Conservation (phyloP, 2,113 vertebrate species). For the Talpa occidentalis region DNA sequence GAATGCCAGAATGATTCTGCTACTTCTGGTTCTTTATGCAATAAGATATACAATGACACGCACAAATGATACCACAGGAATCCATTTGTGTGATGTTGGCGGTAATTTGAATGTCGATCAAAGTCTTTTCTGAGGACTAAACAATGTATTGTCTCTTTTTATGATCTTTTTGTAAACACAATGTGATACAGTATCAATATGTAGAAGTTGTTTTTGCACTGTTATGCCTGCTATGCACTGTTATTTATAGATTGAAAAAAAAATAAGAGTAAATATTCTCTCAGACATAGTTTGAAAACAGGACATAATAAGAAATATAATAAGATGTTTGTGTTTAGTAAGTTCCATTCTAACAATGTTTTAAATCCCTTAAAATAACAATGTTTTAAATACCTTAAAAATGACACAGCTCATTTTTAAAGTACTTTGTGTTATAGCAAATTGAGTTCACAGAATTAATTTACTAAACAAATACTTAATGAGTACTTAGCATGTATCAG, state of each 20-base stretch:
- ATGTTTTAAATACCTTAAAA: no score
- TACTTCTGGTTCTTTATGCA: constrained; percentile 18
- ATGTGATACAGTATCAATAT: neutral
- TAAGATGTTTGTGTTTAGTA: neutral
- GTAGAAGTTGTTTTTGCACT: neutral
- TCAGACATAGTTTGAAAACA: constrained; percentile 31
- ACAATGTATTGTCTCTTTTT: constrained; percentile 35
- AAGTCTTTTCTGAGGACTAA: constrained; percentile 34
- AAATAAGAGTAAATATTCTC: constrained; percentile 1
- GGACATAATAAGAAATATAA: constrained; percentile 13
- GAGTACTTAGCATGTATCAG: neutral
- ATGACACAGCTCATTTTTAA: neutral
- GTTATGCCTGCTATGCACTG: neutral
- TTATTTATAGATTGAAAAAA: neutral
- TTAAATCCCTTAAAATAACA: constrained; percentile 2
- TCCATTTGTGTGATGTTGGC: constrained; percentile 23
- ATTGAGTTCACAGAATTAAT: constrained; percentile 1
- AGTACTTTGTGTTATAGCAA: neutral
- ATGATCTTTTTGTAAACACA: constrained; percentile 38
- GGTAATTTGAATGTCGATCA: neutral
- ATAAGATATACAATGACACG: neutral
- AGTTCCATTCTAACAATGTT: neutral
- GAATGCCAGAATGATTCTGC: neutral
- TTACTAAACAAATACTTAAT: neutral
- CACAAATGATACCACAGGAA: neutral